A percentile compares a stretch with the other conserved stretches of the same genome.
Evolutionary conservation across 1,140 invertebrate genomes (phyloP).

Genomic region (Euwallacea similis): DNA sequence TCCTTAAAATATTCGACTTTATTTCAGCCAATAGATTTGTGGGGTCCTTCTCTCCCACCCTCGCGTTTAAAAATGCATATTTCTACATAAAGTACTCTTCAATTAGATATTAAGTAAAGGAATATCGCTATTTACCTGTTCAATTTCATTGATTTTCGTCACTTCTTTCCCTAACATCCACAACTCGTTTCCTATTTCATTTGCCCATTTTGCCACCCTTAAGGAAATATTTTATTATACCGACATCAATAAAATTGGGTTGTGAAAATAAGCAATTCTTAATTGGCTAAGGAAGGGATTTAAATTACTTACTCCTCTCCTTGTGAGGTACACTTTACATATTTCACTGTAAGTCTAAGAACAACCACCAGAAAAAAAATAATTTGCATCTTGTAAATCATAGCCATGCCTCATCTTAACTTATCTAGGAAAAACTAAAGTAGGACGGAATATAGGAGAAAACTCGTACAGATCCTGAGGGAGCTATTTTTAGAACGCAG

Average conservation of each 20-base stretch:
- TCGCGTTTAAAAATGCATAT: conserved; percentile 73
- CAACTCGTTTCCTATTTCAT: conserved; percentile 48
- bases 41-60: conserved; percentile 74
- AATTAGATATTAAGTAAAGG: neutral
- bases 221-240: conserved; percentile 17
- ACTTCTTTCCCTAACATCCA: conserved; percentile 47
- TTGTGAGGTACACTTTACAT: conserved; percentile 33
- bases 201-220: conserved; percentile 50
- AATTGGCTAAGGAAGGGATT: neutral
- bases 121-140: conserved; percentile 40
- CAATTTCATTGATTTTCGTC: conserved; percentile 49
- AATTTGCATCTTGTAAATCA: conserved; percentile 13
- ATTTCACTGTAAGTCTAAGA: neutral
- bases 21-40: conserved; percentile 72
- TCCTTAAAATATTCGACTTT: conserved; percentile 70
- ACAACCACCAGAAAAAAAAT: conserved; percentile 14
- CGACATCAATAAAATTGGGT: neutral
- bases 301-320: conserved; percentile 42
- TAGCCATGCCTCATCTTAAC: conserved; percentile 24
- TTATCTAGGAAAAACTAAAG: conserved; percentile 23
- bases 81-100: conserved; percentile 55
- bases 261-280: neutral
- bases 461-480: conserved; percentile 16
- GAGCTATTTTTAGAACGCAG: conserved; percentile 29
- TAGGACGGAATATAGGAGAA: conserved; percentile 18